Percentiles rank a stretch among this genome's conserved stretches.
These are phyloP conservation scores for Lampropteryx suffumata DNA, from an alignment of 2,888 invertebrate genomes.

Conservation along the genomic window DNA sequence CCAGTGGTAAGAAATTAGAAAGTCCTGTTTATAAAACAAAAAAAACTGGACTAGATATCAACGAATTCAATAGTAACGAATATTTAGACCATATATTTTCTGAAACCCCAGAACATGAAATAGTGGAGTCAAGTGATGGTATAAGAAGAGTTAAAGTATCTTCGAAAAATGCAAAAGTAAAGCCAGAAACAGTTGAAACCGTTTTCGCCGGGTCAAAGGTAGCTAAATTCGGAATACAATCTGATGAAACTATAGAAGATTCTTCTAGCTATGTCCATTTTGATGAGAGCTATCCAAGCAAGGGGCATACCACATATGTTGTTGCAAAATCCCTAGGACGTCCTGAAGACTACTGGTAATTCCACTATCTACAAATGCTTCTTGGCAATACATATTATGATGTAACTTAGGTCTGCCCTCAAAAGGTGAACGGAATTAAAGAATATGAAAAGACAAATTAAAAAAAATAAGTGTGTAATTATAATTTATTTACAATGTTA, in stretches of 20 bases:
- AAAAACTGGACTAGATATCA: conserved; percentile 35
- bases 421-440: too few relatives aligned
- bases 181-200: conserved; percentile 53
- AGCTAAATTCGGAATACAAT: conserved; percentile 48
- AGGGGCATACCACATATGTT: conserved; percentile 33
- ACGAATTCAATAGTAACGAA: conserved; percentile 25
- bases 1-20: conserved; percentile 3
- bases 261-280: not conserved
- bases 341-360: conserved; percentile 25
- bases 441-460: not conserved
- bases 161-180: conserved; percentile 20
- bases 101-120: conserved; percentile 26
- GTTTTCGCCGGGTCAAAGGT: conserved; percentile 65
- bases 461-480: not conserved
- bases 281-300: conserved; percentile 21
- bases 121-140: conserved; percentile 19
- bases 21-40: conserved; percentile 3
- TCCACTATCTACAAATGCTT: too few relatives aligned
- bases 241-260: conserved; percentile 16
- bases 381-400: too few relatives aligned
- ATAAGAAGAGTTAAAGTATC: conserved; percentile 22
- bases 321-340: conserved; percentile 44
- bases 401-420: too few relatives aligned
- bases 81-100: conserved; percentile 34
- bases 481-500: conserved; percentile 1